These are phyloP conservation scores for Sinhomidia bicolor DNA, from an alignment of 2,888 invertebrate species.

Conservation along the genomic window DNA sequence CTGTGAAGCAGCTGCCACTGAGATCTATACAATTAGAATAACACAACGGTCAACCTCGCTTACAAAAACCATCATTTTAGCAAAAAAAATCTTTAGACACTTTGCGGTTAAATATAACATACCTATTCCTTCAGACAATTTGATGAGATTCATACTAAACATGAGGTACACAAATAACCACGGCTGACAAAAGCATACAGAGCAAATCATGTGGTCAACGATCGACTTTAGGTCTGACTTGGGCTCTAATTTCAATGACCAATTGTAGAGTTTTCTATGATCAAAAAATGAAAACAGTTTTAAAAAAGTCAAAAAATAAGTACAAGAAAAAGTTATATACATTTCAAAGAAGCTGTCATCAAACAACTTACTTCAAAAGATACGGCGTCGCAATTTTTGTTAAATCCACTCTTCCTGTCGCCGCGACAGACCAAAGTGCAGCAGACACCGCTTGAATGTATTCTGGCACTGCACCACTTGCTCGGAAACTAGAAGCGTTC, in stretches of 20 bases:
- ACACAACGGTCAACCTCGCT: neutral
- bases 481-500: conserved; percentile 66
- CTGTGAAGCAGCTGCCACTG: conserved; percentile 61
- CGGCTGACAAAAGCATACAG: conserved; percentile 92
- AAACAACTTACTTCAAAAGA: conserved; percentile 86
- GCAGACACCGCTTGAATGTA: conserved; percentile 85
- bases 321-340: neutral
- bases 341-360: no score
- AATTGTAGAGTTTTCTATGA: conserved; percentile 86
- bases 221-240: conserved; percentile 90
- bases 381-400: conserved; percentile 87
- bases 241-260: conserved; percentile 88
- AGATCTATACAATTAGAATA: conserved; percentile 55
- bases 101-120: neutral
- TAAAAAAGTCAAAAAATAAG: neutral
- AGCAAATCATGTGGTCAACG: conserved; percentile 92
- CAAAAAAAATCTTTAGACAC: neutral
- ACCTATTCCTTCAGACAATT: conserved; percentile 76
- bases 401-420: conserved; percentile 85
- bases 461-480: conserved; percentile 76
- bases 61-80: neutral
- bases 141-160: conserved; percentile 85
- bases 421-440: conserved; percentile 89
- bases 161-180: conserved; percentile 89
- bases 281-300: neutral